Percentiles rank a stretch among this genome's conserved stretches.
Conservation (phyloP, 2,888 invertebrate genomes). For the Tridacna crocea region DNA sequence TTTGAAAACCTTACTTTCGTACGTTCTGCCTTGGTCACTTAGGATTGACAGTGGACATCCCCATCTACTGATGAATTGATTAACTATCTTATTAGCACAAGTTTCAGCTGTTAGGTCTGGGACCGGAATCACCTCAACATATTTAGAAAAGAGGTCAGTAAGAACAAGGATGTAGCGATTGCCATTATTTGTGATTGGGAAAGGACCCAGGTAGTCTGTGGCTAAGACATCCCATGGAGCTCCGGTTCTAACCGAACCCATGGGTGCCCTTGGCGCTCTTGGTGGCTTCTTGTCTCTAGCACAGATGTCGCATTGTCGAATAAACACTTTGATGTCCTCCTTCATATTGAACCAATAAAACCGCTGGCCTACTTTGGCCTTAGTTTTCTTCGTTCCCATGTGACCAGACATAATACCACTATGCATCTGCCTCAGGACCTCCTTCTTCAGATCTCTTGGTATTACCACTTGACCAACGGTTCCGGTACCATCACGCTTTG, state of each 20-base stretch:
- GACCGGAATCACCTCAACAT: conserved; percentile 20
- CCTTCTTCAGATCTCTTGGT: too few species aligned
- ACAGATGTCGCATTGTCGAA: conserved; percentile 30
- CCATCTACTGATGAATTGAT: conserved; percentile 43
- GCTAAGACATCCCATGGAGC: conserved; percentile 32
- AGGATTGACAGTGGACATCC: conserved; percentile 33
- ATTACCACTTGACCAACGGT: too few species aligned
- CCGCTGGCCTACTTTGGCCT: too few species aligned
- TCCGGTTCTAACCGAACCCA: conserved; percentile 26
- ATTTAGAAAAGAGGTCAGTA: conserved; percentile 25
- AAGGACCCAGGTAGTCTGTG: conserved; percentile 22
- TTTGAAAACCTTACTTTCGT: too few species aligned
- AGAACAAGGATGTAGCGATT: conserved; percentile 12
- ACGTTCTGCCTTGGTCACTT: conserved; percentile 49
- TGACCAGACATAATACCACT: too few species aligned
- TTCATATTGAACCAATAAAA: too few species aligned
- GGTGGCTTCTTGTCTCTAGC: conserved; percentile 27
- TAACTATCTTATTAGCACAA: conserved; percentile 26
- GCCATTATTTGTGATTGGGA: conserved; percentile 14
- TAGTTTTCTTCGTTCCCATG: too few species aligned
- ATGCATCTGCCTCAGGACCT: too few species aligned
- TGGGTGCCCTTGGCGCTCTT: conserved; percentile 31
- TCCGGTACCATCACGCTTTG: too few species aligned
- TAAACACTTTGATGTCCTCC: conserved; percentile 25
- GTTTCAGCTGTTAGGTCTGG: conserved; percentile 10